Evolutionary conservation across 2,888 invertebrate species (phyloP).

Genomic region (Drosophila merina): DNA sequence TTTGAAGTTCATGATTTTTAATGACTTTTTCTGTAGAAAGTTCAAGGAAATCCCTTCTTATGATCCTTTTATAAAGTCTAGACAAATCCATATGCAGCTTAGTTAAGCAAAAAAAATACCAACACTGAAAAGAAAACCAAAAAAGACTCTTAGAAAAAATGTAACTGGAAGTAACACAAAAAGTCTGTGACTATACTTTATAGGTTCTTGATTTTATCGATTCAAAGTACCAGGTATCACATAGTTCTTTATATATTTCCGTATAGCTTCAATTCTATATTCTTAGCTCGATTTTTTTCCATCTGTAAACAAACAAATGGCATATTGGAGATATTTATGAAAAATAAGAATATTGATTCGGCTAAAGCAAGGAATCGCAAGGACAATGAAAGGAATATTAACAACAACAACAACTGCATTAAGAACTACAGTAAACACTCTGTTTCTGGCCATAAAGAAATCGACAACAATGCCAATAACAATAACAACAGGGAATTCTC

Average conservation of each 20-base stretch:
- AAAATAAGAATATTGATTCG: not conserved
- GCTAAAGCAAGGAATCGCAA: not conserved
- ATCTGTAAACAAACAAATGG: not conserved
- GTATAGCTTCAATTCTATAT: no score
- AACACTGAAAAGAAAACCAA: not conserved
- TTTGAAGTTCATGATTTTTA: not conserved
- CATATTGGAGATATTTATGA: not conserved
- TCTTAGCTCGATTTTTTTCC: not conserved
- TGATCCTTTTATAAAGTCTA: conserved; percentile 2
- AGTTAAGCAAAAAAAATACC: not conserved
- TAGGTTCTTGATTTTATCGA: no score
- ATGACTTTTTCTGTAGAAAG: not conserved
- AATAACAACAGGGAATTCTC: conserved; percentile 12
- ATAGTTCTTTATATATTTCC: not conserved
- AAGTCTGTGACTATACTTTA: no score
- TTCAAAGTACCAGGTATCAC: no score
- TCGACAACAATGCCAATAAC: conserved; percentile 29
- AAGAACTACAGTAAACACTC: conserved; percentile 19
- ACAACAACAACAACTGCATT: conserved; percentile 4
- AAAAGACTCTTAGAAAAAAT: no score
- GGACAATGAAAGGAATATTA: conserved; percentile 4
- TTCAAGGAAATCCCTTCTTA: not conserved
- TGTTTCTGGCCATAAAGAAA: conserved; percentile 47
- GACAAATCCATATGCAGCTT: not conserved
- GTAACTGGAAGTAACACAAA: no score